Conservation (phyloP, 2,888 invertebrate genomes). For the Dexiosoma caninum region DNA sequence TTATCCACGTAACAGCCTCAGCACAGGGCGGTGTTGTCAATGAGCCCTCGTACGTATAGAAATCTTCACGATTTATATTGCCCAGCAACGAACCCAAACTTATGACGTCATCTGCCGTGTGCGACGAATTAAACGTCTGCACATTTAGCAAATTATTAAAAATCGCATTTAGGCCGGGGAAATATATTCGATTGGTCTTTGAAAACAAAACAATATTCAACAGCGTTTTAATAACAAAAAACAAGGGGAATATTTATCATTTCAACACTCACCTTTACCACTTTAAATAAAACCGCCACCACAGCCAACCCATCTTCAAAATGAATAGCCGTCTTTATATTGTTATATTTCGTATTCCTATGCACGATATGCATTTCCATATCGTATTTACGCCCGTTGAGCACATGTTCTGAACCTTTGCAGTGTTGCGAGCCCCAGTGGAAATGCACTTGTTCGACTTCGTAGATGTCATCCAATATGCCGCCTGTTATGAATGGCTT, state of each 20-base stretch:
- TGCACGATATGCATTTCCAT: constrained; percentile 85
- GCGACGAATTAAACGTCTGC: constrained; percentile 68
- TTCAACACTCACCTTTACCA: constrained; percentile 66
- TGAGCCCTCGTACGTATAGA: constrained; percentile 80
- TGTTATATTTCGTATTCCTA: constrained; percentile 81
- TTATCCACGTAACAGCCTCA: constrained; percentile 85
- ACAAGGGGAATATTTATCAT: neutral
- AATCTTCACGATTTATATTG: constrained; percentile 69
- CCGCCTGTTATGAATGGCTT: constrained; percentile 70
- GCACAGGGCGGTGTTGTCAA: constrained; percentile 86
- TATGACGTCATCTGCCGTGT: constrained; percentile 64
- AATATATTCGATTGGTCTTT: constrained; percentile 66
- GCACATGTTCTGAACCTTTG: constrained; percentile 80
- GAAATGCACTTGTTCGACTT: constrained; percentile 78
- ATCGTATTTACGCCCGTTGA: constrained; percentile 79
- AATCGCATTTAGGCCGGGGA: constrained; percentile 69
- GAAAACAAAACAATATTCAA: neutral
- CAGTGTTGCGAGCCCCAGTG: constrained; percentile 86
- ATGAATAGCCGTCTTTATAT: constrained; percentile 78
- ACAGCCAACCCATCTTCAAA: constrained; percentile 82
- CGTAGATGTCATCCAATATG: constrained; percentile 67
- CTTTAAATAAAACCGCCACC: constrained; percentile 82
- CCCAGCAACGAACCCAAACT: constrained; percentile 71
- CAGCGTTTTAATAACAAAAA: neutral
- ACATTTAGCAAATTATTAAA: constrained; percentile 67